These are phyloP conservation scores for Manis crassicaudata DNA, from an alignment of 2,797 vertebrate genomes.

Conservation along the genomic window DNA sequence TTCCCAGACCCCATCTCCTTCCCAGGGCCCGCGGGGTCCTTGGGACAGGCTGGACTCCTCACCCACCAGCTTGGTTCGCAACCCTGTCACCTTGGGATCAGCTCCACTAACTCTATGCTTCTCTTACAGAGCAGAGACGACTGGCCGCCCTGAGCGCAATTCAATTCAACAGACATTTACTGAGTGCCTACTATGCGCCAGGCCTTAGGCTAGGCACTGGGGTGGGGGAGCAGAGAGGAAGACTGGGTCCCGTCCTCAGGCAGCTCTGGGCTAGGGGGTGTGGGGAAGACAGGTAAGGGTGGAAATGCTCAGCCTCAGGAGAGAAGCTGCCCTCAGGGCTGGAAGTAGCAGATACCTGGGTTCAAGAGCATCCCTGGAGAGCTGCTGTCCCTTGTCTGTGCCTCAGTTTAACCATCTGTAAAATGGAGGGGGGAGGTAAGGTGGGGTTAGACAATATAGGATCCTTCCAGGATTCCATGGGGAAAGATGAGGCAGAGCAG, in stretches of 20 bases:
- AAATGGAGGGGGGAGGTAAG: neutral
- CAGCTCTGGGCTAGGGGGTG: neutral
- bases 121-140: slow-evolving; percentile 83
- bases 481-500: neutral
- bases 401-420: slow-evolving; percentile 66
- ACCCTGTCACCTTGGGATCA: slow-evolving; percentile 51
- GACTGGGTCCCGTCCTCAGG: slow-evolving; percentile 36
- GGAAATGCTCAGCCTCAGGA: neutral
- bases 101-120: slow-evolving; percentile 82
- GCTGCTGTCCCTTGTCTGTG: neutral
- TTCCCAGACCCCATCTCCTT: slow-evolving; percentile 6
- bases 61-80: slow-evolving; percentile 41
- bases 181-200: slow-evolving; percentile 83
- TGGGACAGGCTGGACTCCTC: slow-evolving; percentile 31
- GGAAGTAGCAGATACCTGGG: neutral
- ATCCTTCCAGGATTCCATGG: neutral
- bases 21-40: slow-evolving; percentile 64
- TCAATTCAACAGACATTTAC: slow-evolving; percentile 84
- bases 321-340: neutral
- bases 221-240: slow-evolving; percentile 50
- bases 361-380: neutral
- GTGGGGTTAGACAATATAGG: neutral
- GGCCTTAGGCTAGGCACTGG: slow-evolving; percentile 80
- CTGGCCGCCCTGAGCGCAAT: slow-evolving; percentile 81
- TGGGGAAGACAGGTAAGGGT: neutral